Evolutionary conservation across 2,888 invertebrate genomes (phyloP).

Genomic region (Troilus luridus): DNA sequence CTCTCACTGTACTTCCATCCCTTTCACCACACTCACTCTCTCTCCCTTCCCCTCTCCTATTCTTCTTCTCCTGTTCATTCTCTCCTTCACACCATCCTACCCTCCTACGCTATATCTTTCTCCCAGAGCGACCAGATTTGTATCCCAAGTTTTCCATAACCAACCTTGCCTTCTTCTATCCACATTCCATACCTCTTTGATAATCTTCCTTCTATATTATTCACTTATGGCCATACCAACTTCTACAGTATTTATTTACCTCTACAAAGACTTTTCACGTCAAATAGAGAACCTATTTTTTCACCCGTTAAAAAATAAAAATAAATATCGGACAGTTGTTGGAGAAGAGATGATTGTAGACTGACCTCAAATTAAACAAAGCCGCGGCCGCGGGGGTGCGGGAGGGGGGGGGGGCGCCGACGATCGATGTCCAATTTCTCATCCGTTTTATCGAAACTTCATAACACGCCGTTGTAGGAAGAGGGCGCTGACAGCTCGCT

Average conservation of each 20-base stretch:
- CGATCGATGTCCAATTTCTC: slow-evolving; percentile 17
- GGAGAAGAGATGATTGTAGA: background rate
- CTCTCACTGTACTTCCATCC: too few relatives aligned
- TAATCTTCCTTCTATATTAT: background rate
- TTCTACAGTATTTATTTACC: too few relatives aligned
- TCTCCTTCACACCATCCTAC: too few relatives aligned
- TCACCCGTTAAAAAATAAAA: background rate
- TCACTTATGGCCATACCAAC: background rate
- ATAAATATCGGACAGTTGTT: background rate
- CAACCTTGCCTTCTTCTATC: too few relatives aligned
- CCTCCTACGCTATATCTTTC: too few relatives aligned
- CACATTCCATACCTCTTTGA: too few relatives aligned
- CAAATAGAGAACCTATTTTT: background rate
- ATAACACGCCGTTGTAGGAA: background rate
- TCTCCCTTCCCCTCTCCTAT: too few relatives aligned
- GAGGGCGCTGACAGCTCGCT: background rate
- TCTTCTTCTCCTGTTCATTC: too few relatives aligned
- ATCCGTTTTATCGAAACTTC: slow-evolving; percentile 21
- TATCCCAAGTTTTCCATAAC: too few relatives aligned
- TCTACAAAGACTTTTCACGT: background rate
- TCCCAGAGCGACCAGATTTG: too few relatives aligned
- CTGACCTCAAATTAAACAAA: slow-evolving; percentile 26
- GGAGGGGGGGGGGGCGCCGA: background rate
- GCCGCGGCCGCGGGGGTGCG: background rate
- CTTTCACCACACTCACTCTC: too few relatives aligned